Conservation (phyloP, 2,113 vertebrate species). For the Eulemur macaco region DNA sequence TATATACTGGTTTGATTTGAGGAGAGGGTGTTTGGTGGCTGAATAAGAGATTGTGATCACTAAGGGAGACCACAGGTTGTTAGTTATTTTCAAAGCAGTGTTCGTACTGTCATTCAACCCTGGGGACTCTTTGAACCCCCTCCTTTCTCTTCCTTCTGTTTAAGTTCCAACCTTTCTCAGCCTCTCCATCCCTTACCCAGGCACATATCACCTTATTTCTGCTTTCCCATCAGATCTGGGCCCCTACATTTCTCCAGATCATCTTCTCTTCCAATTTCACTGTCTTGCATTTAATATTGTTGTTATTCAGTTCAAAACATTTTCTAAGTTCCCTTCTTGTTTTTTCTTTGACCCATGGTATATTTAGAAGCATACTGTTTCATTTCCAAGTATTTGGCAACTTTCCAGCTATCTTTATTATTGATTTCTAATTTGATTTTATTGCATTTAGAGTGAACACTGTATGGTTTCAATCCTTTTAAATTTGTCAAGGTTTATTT, state of each 20-base stretch:
- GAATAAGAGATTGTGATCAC: background rate
- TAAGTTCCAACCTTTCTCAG: background rate
- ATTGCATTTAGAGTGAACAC: background rate
- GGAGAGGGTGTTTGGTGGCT: background rate
- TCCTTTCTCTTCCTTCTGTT: background rate
- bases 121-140: background rate
- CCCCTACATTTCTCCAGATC: background rate
- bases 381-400: conserved; percentile 13
- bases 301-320: background rate
- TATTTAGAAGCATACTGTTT: background rate
- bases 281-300: background rate
- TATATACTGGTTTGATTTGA: background rate
- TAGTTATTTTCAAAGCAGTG: background rate
- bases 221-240: background rate
- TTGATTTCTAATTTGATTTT: conserved; percentile 21
- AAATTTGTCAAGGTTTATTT: background rate
- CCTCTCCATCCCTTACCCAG: background rate
- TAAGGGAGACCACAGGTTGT: background rate
- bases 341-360: conserved; percentile 14
- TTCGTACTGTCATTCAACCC: background rate
- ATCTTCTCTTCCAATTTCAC: background rate
- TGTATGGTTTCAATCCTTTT: background rate
- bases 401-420: background rate
- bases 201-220: background rate
- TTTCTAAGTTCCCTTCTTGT: conserved; percentile 13